Evolutionary conservation across 92 coral and sea anemone species (phyloP).

Genomic region (Phymanthus crucifer): DNA sequence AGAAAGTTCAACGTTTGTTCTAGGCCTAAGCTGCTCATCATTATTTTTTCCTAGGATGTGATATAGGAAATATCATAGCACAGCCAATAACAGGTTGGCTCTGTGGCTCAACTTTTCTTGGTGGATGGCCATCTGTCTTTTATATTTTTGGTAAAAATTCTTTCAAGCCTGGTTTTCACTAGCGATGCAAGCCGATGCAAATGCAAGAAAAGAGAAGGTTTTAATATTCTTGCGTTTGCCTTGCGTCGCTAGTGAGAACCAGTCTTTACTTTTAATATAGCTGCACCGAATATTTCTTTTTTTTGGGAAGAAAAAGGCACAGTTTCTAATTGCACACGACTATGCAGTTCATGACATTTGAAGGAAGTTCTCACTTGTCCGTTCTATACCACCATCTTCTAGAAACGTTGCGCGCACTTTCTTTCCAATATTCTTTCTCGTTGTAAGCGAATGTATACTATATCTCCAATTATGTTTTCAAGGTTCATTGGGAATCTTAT

Average conservation of each 20-base stretch:
- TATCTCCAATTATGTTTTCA: background rate
- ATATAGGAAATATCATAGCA: constrained; percentile 81
- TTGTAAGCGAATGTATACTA: no score
- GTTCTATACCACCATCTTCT: background rate
- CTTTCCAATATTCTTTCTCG: background rate
- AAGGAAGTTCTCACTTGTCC: background rate
- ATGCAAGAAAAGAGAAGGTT: no score
- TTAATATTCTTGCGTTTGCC: no score
- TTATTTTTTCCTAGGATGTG: constrained; percentile 49
- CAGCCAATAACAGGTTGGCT: constrained; percentile 78
- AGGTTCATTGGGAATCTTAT: constrained; percentile 74
- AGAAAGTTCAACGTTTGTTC: no score
- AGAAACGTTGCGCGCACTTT: background rate
- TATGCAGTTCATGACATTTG: no score
- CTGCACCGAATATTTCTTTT: no score
- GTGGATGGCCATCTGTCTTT: constrained; percentile 99
- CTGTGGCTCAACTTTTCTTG: constrained; percentile 69
- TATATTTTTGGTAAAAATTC: constrained; percentile 76
- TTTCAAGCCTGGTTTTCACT: background rate
- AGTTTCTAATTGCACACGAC: no score
- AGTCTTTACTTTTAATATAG: no score
- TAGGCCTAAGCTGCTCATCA: no score
- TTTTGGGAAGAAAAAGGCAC: no score
- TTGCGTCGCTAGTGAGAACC: no score
- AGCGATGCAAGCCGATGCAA: no score